These are phyloP conservation scores for Reticulitermes lucifugus DNA, from an alignment of 2,888 invertebrate genomes.

Conservation along the genomic window DNA sequence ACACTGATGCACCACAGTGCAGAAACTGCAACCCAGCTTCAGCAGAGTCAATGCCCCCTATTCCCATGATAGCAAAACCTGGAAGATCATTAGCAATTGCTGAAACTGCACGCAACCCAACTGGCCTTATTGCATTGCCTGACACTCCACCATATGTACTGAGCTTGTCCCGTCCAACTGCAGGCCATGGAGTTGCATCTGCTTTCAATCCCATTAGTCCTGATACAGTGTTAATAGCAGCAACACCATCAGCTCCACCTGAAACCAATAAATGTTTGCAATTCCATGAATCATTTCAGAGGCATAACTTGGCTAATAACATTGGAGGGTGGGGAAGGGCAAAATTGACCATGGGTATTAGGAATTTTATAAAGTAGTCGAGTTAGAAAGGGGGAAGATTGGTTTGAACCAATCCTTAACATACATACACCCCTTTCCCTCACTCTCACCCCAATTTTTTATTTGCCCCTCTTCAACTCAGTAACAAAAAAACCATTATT, in stretches of 20 bases:
- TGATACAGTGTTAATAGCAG: slow-evolving; percentile 97
- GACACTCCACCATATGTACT: slow-evolving; percentile 97
- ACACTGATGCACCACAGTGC: slow-evolving; percentile 89
- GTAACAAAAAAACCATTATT: no score
- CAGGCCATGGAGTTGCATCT: slow-evolving; percentile 92
- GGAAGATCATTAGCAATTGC: slow-evolving; percentile 86
- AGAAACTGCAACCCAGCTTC: slow-evolving; percentile 95
- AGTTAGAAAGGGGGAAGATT: no score
- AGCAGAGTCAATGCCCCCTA: slow-evolving; percentile 97
- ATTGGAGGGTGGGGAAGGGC: no score
- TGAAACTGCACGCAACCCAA: slow-evolving; percentile 92
- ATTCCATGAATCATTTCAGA: no score
- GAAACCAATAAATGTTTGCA: no score
- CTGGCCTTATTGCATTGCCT: slow-evolving; percentile 94
- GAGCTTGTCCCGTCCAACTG: slow-evolving; percentile 79
- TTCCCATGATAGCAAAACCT: slow-evolving; percentile 92
- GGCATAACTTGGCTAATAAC: no score
- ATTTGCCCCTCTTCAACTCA: no score
- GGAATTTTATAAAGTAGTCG: no score
- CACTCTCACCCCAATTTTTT: no score
- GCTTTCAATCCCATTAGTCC: slow-evolving; percentile 90
- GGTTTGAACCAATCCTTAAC: no score
- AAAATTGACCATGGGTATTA: no score
- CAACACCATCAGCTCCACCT: slow-evolving; percentile 95
- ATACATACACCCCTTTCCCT: no score